These are phyloP conservation scores for Drosophila eugracilis DNA, from an alignment of 1,140 invertebrate genomes.

Conservation along the genomic window DNA sequence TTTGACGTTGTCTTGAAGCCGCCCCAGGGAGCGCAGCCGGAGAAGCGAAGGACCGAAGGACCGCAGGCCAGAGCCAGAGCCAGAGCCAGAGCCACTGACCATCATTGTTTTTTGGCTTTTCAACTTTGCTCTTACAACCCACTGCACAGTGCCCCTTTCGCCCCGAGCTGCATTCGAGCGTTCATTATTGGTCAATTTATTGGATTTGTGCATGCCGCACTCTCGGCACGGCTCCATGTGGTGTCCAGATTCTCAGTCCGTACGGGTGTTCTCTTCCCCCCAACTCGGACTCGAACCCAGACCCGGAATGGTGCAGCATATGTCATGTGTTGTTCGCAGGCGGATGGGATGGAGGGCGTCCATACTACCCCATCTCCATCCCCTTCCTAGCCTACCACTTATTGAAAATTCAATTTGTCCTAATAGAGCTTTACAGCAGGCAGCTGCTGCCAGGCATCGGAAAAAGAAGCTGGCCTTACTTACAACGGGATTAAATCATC, in stretches of 20 bases:
- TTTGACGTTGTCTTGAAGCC: constrained; percentile 62
- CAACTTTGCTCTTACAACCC: constrained; percentile 50
- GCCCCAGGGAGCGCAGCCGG: constrained; percentile 13
- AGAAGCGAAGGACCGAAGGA: constrained; percentile 25
- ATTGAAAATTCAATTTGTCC: constrained; percentile 80
- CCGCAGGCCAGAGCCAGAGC: constrained; percentile 39
- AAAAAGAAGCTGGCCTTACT: constrained; percentile 4
- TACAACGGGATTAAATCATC: not conserved
- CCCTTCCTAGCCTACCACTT: constrained; percentile 49
- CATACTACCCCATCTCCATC: not conserved
- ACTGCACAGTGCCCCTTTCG: not conserved
- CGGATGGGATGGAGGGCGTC: not conserved
- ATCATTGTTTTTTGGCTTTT: constrained; percentile 82
- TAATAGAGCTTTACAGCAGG: constrained; percentile 66
- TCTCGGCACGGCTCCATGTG: constrained; percentile 15
- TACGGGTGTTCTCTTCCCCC: constrained; percentile 1
- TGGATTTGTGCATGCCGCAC: constrained; percentile 77
- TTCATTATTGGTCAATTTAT: constrained; percentile 84
- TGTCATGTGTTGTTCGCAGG: constrained; percentile 62
- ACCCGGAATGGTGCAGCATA: constrained; percentile 51
- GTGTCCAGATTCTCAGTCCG: constrained; percentile 5
- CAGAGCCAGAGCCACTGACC: constrained; percentile 54
- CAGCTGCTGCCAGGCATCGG: constrained; percentile 25
- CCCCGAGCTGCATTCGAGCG: constrained; percentile 65
- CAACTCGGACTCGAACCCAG: not conserved